Conservation (phyloP, 2,888 invertebrate species). For the Bombylius discolor region DNA sequence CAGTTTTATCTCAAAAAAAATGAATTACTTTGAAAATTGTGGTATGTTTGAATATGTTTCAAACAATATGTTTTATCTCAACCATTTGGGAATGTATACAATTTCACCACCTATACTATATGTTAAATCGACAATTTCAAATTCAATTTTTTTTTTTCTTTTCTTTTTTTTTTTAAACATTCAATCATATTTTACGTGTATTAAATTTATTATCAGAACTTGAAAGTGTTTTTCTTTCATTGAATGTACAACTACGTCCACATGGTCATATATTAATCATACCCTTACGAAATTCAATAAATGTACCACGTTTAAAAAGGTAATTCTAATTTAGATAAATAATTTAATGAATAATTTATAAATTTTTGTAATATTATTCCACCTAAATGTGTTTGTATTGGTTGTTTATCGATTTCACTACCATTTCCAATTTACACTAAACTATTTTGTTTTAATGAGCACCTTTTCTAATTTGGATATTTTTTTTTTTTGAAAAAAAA, state of each 20-base stretch:
- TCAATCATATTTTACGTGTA: constrained; percentile 68
- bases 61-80: constrained; percentile 95
- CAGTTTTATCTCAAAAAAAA: constrained; percentile 91
- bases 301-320: constrained; percentile 88
- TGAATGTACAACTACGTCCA: constrained; percentile 74
- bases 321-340: constrained; percentile 66
- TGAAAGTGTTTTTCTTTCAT: constrained; percentile 69
- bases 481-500: too few relatives aligned
- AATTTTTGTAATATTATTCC: constrained; percentile 74
- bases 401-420: constrained; percentile 46
- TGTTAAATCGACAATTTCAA: constrained; percentile 56
- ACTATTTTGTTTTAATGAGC: too few relatives aligned
- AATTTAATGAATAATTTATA: constrained; percentile 74
- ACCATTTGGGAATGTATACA: constrained; percentile 75
- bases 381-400: constrained; percentile 59
- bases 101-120: constrained; percentile 93
- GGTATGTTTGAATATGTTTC: constrained; percentile 44
- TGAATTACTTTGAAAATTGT: constrained; percentile 57
- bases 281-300: constrained; percentile 83
- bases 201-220: constrained; percentile 64
- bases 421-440: constrained; percentile 67
- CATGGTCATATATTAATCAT: constrained; percentile 87
- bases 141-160: too few relatives aligned
- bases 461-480: too few relatives aligned
- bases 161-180: constrained; percentile 52